Evolutionary conservation across 2,113 vertebrate genomes (phyloP).

Genomic region (Neolamprologus brichardi): DNA sequence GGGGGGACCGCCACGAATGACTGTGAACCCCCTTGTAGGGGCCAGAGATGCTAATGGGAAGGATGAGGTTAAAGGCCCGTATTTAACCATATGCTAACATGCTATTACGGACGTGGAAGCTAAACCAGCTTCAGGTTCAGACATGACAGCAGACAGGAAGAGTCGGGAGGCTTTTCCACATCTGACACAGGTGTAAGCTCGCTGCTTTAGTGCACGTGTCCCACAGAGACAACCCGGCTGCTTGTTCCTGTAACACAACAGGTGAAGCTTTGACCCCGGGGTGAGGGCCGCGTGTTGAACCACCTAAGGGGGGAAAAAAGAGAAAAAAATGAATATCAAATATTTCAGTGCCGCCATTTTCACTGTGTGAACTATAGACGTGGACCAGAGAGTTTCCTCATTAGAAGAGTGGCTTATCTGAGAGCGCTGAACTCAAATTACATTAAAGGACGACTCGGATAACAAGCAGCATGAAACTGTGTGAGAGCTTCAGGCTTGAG

Average conservation of each 20-base stretch:
- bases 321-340: neutral
- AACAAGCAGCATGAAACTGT: neutral
- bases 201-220: neutral
- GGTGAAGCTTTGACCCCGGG: neutral
- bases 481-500: neutral
- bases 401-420: neutral
- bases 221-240: neutral
- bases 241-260: neutral
- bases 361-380: accelerated
- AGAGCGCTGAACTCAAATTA: neutral
- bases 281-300: neutral
- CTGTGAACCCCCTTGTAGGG: conserved; percentile 47
- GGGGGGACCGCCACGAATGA: neutral
- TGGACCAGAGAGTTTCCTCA: neutral
- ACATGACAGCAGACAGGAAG: neutral
- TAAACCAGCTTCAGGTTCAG: neutral
- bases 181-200: neutral
- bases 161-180: neutral
- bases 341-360: neutral
- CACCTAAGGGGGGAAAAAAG: neutral
- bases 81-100: conserved; percentile 40
- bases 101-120: neutral
- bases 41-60: conserved; percentile 40
- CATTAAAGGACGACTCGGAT: neutral
- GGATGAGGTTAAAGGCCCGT: neutral